Evolutionary conservation across 2,888 invertebrate species (phyloP), one percentile per base, ranked within the genome.

Genomic region (Dryobotodes eremita): DNA sequence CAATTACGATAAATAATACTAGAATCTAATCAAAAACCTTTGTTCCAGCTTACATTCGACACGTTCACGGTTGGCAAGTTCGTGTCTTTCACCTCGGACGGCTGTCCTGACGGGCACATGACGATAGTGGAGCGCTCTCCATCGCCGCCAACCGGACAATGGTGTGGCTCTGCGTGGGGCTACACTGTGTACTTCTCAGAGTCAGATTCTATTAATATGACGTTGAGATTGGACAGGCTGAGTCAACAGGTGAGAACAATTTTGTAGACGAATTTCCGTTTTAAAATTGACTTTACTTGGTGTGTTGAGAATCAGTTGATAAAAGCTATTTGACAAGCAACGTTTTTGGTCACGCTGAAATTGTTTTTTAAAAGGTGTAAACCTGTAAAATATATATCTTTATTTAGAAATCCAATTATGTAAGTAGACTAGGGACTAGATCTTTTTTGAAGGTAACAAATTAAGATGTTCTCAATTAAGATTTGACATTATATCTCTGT

Each of bases 141-240:
- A 0, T 98, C 98, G 0, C 97, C 97, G 0, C 98, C 98, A 13
- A 98, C 98, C 7, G 98, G 98, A 13, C 98, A 98, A 93, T 98
- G 98, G 98, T 98, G 98, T 89, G 98, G 98, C 66, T 98, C 98
- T 65, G 98, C 98, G 0, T 98, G 98, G 98, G 98, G 98, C 11
- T 98, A 98, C 94, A 98, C 98, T 0, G 98, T 98, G 71, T 98
- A 98, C 95, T 98, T 98, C 97, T 98, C 98, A 94, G 98, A 98
- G 95, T 98, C 98, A 15, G 97, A 98, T 87, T 98, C 98, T 87
- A 98, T 98, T 88, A 98, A 98, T 94, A 97, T 98, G 94, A 98
- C 98, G 15, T 95, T 98, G 79, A 97, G 97, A 91, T 95, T 98
- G 85, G 97, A 98, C 89, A 97, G 98, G 86, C 95, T 98, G 74